Percentiles rank a stretch among this genome's conserved stretches.
Evolutionary conservation across 2,113 vertebrate genomes (phyloP).

Genomic region (Clarias macrocephalus): DNA sequence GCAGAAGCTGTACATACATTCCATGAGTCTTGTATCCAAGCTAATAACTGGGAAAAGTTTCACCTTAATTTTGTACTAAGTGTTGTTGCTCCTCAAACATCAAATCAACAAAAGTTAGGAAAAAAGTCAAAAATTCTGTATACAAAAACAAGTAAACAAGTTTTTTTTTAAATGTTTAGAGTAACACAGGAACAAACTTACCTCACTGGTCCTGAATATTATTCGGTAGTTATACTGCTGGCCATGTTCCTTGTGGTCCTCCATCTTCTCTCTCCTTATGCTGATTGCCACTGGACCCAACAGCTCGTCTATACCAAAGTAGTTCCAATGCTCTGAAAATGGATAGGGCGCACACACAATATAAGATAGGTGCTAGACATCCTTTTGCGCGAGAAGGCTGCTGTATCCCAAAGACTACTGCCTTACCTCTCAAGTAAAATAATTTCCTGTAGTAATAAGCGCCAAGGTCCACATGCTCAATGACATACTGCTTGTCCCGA

Average conservation of each 20-base stretch:
- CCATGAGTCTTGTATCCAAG: not conserved
- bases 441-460: slow-evolving; percentile 95
- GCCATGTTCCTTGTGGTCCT: slow-evolving; percentile 94
- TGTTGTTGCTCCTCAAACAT: not conserved
- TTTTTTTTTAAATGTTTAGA: not conserved
- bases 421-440: slow-evolving; percentile 95
- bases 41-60: not conserved
- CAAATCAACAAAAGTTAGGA: not conserved
- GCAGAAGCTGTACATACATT: not conserved
- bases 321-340: slow-evolving; percentile 93
- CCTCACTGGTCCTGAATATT: slow-evolving; percentile 98
- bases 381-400: not conserved
- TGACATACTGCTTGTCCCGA: slow-evolving; percentile 87
- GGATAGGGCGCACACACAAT: not conserved
- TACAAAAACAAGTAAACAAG: not conserved
- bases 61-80: not conserved
- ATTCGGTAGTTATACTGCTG: slow-evolving; percentile 94
- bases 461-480: slow-evolving; percentile 95
- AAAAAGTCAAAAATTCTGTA: not conserved
- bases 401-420: not conserved
- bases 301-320: slow-evolving; percentile 95
- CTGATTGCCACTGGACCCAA: slow-evolving; percentile 96
- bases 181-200: slow-evolving; percentile 59
- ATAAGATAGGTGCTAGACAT: not conserved
- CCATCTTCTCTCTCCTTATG: slow-evolving; percentile 92